Conservation (phyloP, 2,797 vertebrate genomes). For the Oophaga sylvatica region DNA sequence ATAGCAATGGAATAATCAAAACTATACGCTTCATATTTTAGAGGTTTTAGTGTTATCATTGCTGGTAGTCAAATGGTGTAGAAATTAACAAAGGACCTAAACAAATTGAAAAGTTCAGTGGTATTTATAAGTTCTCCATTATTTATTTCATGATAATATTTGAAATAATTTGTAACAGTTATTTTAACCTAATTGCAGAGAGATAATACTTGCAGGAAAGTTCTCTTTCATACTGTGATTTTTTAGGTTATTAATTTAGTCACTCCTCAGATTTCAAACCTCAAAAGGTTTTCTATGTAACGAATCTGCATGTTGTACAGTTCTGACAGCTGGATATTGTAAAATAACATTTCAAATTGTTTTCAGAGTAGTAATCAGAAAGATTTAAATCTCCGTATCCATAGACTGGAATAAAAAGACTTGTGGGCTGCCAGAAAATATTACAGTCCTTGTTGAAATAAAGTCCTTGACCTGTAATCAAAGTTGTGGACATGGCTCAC, state of each 20-base stretch:
- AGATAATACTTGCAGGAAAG: constrained; percentile 32
- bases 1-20: no score
- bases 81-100: neutral
- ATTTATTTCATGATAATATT: constrained; percentile 17
- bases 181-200: constrained; percentile 17
- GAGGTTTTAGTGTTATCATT: neutral
- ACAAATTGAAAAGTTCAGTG: neutral
- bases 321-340: constrained; percentile 48
- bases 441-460: constrained; percentile 42
- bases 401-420: constrained; percentile 41
- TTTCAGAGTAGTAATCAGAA: constrained; percentile 47
- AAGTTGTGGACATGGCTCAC: constrained; percentile 38
- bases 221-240: constrained; percentile 29
- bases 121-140: neutral
- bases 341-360: constrained; percentile 51
- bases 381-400: constrained; percentile 54
- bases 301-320: constrained; percentile 27
- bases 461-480: constrained; percentile 59
- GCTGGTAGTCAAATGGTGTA: neutral
- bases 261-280: constrained; percentile 29
- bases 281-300: constrained; percentile 55
- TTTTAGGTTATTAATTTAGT: constrained; percentile 39
- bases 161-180: neutral
- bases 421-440: constrained; percentile 51
- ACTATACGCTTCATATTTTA: neutral